Percentiles rank a stretch among this genome's conserved stretches.
Evolutionary conservation across 2,113 vertebrate species (phyloP).

Genomic region (Ochotona curzoniae): DNA sequence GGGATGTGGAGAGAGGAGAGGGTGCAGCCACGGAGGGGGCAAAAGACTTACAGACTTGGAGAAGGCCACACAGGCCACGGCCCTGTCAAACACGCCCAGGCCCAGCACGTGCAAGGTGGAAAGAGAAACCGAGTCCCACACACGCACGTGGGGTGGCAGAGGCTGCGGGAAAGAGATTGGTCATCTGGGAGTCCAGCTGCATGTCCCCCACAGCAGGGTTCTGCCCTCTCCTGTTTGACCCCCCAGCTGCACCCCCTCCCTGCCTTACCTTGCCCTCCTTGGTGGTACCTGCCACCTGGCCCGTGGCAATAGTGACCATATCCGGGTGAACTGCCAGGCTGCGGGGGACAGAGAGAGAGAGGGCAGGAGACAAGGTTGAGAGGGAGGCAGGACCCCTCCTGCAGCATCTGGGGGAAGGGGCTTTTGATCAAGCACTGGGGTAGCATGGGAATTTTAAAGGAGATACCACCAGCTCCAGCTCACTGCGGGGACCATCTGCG

Average conservation of each 20-base stretch:
- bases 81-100: constrained; percentile 91
- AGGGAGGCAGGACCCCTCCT: neutral
- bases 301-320: constrained; percentile 95
- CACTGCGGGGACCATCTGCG: no score
- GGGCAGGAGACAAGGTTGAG: neutral
- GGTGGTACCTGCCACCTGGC: constrained; percentile 94
- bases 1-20: no score
- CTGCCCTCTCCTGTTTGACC: neutral
- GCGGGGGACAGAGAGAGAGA: neutral
- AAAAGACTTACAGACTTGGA: constrained; percentile 92
- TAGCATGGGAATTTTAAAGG: no score
- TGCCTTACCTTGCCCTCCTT: constrained; percentile 94
- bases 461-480: no score
- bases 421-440: no score
- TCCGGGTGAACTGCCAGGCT: constrained; percentile 95
- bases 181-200: no score
- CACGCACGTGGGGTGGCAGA: constrained; percentile 91
- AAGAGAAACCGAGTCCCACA: constrained; percentile 96
- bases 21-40: neutral
- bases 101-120: constrained; percentile 94
- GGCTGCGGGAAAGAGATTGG: constrained; percentile 79
- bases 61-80: constrained; percentile 93
- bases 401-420: no score
- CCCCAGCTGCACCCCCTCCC: no score
- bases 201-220: neutral